phyloP scores from a whole-genome alignment of 2,888 invertebrate genomes.

The Phaedon cochleariae region DNA sequence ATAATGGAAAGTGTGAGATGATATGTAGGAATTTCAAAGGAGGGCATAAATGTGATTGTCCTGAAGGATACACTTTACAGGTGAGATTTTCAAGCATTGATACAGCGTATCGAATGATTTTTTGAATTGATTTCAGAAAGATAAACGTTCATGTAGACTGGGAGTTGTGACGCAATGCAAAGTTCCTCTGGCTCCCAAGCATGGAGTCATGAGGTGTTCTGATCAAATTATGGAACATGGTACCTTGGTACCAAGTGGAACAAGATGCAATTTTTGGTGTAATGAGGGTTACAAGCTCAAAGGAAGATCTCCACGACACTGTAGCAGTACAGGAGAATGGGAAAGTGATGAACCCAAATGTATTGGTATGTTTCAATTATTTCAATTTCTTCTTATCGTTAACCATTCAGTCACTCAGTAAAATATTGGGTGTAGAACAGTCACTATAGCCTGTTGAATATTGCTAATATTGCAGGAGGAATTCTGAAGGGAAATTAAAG shows the following conservation, averaged over 20 bases:
- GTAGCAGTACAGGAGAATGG: slow-evolving; percentile 64
- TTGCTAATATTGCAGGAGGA: no score
- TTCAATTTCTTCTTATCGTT: no score
- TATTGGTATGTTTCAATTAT: slow-evolving; percentile 64
- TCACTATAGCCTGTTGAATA: no score
- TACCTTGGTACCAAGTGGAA: slow-evolving; percentile 53
- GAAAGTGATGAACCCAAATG: slow-evolving; percentile 64
- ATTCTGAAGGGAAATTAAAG: no score
- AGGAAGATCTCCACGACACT: slow-evolving; percentile 65
- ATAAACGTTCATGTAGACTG: slow-evolving; percentile 10
- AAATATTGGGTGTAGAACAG: no score
- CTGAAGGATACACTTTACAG: slow-evolving; percentile 56
- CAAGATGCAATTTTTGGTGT: slow-evolving; percentile 64
- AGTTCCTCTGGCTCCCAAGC: slow-evolving; percentile 46
- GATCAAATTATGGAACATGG: slow-evolving; percentile 39
- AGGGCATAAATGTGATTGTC: slow-evolving; percentile 65
- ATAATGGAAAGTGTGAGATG: slow-evolving; percentile 62
- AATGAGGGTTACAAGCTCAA: slow-evolving; percentile 65
- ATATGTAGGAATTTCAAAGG: slow-evolving; percentile 64
- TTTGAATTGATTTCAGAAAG: neutral
- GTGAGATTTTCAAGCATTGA: slow-evolving; percentile 9
- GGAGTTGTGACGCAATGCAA: slow-evolving; percentile 45
- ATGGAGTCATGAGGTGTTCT: slow-evolving; percentile 52
- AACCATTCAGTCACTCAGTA: no score
- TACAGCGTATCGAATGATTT: neutral